Evolutionary conservation across 2,113 vertebrate species (phyloP).

Genomic region (Gallinago paraguaiae): DNA sequence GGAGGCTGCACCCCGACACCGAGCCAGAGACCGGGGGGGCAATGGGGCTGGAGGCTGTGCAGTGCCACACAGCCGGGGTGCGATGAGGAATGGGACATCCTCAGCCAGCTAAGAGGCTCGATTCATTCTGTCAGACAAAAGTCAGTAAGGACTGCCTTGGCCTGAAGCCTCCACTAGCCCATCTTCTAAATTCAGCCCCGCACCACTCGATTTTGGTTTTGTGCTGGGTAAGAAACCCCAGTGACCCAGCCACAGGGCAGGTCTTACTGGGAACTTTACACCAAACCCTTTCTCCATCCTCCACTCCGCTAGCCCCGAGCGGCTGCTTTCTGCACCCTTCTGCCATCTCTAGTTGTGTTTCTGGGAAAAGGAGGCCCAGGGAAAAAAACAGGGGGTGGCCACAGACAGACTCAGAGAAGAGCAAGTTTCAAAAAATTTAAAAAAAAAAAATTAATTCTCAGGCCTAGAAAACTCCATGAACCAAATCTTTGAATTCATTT

Average conservation of each 20-base stretch:
- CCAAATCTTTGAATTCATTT: background rate
- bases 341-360: background rate
- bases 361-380: background rate
- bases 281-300: background rate
- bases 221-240: background rate
- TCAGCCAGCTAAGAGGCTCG: background rate
- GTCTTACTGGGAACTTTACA: background rate
- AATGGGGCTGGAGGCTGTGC: background rate
- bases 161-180: background rate
- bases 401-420: background rate
- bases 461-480: background rate
- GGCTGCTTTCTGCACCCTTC: background rate
- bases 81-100: rapidly evolving
- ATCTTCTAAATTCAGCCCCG: background rate
- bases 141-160: too few relatives aligned
- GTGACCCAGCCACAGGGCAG: rapidly evolving
- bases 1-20: rapidly evolving
- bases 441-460: background rate
- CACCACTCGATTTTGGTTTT: rapidly evolving
- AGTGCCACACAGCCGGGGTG: rapidly evolving
- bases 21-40: background rate
- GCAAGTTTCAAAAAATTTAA: background rate
- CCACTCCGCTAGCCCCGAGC: background rate
- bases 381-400: background rate
- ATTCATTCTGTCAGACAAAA: rapidly evolving